Evolutionary conservation across 2,888 invertebrate genomes (phyloP), one percentile per base, ranked within the genome.

Genomic region (Agrotis segetum): DNA sequence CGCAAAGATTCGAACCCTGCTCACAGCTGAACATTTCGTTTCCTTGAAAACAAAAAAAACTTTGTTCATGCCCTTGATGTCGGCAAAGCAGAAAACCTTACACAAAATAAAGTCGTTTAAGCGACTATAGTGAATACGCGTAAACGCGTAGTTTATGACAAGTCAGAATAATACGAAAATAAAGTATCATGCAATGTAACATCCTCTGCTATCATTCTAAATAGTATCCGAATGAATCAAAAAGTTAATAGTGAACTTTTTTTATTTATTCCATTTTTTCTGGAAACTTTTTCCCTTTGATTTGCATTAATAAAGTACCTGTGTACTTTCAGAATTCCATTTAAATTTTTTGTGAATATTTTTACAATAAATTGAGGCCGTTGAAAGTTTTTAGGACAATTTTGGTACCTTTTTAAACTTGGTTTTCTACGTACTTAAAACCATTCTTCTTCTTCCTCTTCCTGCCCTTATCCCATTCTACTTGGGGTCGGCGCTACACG

Each of bases 261-360:
- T 60, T 60, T 58, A 55, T 11, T 24, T 14, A 46, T 58, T 62
- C 47, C 6, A 21, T 60, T 71, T 61, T 68, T 58, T 71, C 55
- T 56, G 11, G 24, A 68, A 84, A 63, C 60, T 74, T 79, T 9
- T n/a, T 67, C 62, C 59, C 50, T 81, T 70, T 71, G 75, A 79
- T 79, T 85, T 75, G 56, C 71, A 75, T 84, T 69, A 71, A 72
- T 77, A 79, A 76, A 75, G 56, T 52, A 63, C 46, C 63, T 58
- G 63, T n/a, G 52, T 50, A 53, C 56, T 58, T 65, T 49, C 49
- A 62, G 50, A 76, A 82, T 82, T 73, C 59, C 77, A 77, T 74
- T 76, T 79, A 40, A 44, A 79, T 59, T 61, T 68, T 68, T 67
- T 40, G 34, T 13, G 72, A 75, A 79, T 71, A 74, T 84, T 83